Conservation (phyloP, 2,113 vertebrate species). For the Callionymus lyra region DNA sequence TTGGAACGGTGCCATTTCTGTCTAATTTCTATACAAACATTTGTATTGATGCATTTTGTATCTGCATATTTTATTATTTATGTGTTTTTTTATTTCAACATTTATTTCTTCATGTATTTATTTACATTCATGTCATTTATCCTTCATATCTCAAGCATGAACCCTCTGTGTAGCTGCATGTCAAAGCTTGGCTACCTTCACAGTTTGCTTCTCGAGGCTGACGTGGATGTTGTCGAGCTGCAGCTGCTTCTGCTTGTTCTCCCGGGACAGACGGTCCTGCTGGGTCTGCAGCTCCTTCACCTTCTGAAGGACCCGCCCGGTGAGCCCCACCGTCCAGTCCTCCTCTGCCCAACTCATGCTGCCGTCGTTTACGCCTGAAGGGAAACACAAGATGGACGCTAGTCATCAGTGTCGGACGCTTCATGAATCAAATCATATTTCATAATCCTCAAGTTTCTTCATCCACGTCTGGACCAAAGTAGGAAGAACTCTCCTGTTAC, state of each 20-base stretch:
- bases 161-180: no score
- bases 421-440: no score
- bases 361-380: constrained; percentile 14
- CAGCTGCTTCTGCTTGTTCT: constrained; percentile 71
- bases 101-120: no score
- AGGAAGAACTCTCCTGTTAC: background rate
- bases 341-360: constrained; percentile 74
- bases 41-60: no score
- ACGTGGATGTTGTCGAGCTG: constrained; percentile 68
- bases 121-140: no score
- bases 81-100: no score
- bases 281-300: constrained; percentile 67
- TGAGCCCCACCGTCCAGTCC: constrained; percentile 71
- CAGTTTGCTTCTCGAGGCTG: constrained; percentile 64
- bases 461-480: background rate
- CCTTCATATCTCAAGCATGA: no score
- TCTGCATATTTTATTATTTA: no score
- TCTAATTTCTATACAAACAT: no score
- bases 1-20: no score
- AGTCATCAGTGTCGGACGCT: no score
- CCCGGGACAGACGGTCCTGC: constrained; percentile 63
- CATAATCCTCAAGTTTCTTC: background rate
- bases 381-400: constrained; percentile 1
- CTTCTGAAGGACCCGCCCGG: constrained; percentile 62
- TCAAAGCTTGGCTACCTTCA: constrained; percentile 53